Percentiles rank a stretch among this genome's conserved stretches.
Evolutionary conservation across 2,797 vertebrate genomes (phyloP).

Genomic region (Numenius phaeopus): DNA sequence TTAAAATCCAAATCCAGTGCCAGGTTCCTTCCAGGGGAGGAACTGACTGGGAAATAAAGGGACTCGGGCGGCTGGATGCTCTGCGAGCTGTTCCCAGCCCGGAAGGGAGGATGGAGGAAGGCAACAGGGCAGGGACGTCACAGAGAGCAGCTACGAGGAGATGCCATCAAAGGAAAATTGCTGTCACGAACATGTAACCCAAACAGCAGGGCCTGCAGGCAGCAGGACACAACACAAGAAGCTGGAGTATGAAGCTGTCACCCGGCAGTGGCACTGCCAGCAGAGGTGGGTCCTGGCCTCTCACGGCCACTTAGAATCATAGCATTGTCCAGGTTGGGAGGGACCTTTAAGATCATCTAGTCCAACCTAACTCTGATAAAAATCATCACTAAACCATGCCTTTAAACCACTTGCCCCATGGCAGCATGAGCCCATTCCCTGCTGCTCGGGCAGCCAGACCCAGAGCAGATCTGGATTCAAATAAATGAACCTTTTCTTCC

Average conservation of each 20-base stretch:
- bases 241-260: neutral
- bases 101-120: too few relatives aligned
- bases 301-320: neutral
- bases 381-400: too few relatives aligned
- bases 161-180: neutral
- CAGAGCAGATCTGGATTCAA: neutral
- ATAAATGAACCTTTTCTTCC: neutral
- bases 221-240: neutral
- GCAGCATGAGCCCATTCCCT: neutral
- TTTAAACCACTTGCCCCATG: neutral
- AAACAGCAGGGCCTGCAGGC: neutral
- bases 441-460: neutral
- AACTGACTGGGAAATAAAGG: neutral
- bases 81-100: neutral
- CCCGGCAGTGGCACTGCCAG: fast-evolving
- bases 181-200: neutral
- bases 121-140: neutral
- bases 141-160: neutral
- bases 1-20: neutral
- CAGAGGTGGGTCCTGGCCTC: neutral
- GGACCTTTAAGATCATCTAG: too few relatives aligned
- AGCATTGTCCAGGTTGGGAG: too few relatives aligned
- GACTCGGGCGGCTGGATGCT: neutral
- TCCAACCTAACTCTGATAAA: too few relatives aligned
- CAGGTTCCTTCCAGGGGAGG: neutral